A percentile compares a stretch with the other conserved stretches of the same genome.
These are phyloP conservation scores for Tribolium madens DNA, from an alignment of 1,140 invertebrate species.

Conservation along the genomic window DNA sequence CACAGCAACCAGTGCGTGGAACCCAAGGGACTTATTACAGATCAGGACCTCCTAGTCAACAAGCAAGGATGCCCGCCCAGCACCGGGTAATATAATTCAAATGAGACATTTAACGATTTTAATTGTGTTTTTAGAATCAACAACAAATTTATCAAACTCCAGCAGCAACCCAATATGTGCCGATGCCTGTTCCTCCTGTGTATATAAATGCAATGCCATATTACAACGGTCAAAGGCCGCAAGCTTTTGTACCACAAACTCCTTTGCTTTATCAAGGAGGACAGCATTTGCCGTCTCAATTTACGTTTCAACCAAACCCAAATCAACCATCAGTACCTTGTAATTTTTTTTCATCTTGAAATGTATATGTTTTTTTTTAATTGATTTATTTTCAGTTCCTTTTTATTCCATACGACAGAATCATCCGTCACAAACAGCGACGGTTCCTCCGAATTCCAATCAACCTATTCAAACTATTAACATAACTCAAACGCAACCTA, in stretches of 20 bases:
- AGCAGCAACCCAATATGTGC: constrained; percentile 25
- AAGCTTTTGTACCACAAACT: constrained; percentile 38
- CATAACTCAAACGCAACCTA: constrained; percentile 38
- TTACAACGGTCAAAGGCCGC: constrained; percentile 43
- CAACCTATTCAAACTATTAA: constrained; percentile 29
- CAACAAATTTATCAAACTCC: constrained; percentile 48
- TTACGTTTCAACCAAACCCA: constrained; percentile 35
- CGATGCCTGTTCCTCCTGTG: constrained; percentile 22
- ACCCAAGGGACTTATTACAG: constrained; percentile 47
- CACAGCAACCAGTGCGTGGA: constrained; percentile 48
- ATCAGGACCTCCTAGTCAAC: constrained; percentile 57
- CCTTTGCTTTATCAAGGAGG: constrained; percentile 29
- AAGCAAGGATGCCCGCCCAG: constrained; percentile 60
- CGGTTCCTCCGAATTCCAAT: constrained; percentile 42
- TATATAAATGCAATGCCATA: constrained; percentile 42
- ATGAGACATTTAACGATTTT: neutral
- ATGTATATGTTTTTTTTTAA: neutral
- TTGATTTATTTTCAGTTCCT: constrained; percentile 26
- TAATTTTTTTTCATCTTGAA: constrained; percentile 9
- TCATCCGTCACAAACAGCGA: constrained; percentile 44
- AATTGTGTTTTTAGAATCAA: constrained; percentile 36
- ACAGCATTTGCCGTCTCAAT: constrained; percentile 38
- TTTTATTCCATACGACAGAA: constrained; percentile 42
- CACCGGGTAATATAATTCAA: constrained; percentile 53
- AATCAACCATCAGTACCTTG: constrained; percentile 38